Conservation (phyloP, 2,888 invertebrate species). For the Thymelicus acteon region DNA sequence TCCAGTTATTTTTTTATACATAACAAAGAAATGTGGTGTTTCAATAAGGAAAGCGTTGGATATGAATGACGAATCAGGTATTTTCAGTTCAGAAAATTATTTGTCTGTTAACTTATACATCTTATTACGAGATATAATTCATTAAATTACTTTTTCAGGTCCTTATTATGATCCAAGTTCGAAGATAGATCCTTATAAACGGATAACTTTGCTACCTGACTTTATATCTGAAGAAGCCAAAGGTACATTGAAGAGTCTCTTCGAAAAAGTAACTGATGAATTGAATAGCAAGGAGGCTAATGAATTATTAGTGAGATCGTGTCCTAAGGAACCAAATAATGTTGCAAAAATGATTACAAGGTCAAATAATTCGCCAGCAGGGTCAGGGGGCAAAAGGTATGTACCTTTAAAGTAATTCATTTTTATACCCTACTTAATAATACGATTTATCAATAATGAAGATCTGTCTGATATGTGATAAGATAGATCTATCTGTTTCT, state of each 20-base stretch:
- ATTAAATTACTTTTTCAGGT: slow-evolving; percentile 53
- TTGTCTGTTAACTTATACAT: no score
- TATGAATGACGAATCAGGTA: slow-evolving; percentile 86
- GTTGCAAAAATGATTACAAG: slow-evolving; percentile 73
- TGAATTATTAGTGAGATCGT: slow-evolving; percentile 91
- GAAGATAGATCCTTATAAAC: slow-evolving; percentile 87
- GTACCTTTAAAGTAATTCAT: neutral
- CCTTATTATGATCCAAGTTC: slow-evolving; percentile 86
- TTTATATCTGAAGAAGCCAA: slow-evolving; percentile 87
- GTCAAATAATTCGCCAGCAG: slow-evolving; percentile 63
- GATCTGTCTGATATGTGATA: no score
- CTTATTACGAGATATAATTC: no score
- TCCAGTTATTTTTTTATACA: slow-evolving; percentile 92
- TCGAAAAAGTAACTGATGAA: slow-evolving; percentile 87
- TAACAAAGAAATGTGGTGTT: slow-evolving; percentile 87
- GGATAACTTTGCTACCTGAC: slow-evolving; percentile 91
- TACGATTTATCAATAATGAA: neutral
- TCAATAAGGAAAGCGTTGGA: slow-evolving; percentile 89
- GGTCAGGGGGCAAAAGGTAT: slow-evolving; percentile 71
- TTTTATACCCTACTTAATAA: no score
- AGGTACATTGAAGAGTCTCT: slow-evolving; percentile 86
- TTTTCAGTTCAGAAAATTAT: neutral
- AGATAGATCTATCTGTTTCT: no score
- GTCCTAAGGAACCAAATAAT: slow-evolving; percentile 85
- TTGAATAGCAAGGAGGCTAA: slow-evolving; percentile 91